Base-by-base conservation (phyloP, 1,140 invertebrate genomes). In the Cotesia glomerata region DNA sequence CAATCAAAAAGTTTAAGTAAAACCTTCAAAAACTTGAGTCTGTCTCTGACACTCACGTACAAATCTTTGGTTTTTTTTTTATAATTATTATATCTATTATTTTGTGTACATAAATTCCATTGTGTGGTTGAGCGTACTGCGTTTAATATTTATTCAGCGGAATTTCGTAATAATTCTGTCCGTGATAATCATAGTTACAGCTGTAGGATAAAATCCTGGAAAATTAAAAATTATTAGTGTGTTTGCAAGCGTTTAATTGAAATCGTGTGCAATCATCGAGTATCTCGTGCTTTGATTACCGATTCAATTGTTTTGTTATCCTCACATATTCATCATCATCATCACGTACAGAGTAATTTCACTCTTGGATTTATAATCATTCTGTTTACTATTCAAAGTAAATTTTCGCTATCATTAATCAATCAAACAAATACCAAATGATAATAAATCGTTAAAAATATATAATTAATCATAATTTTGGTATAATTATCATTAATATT, bases 291-390 rank as follows among this genome's bases (percentile, higher is more conserved):
- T 32, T 68, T 68, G 66, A 68, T 68, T 68, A 68, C 66, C 32
- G 51, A 68, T 32, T 68, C 66, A 68, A 68, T 68, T 68, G 66
- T 68, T 45, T 35, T 11, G n/a, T 64, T 32, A 18, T 18, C 4
- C 56, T 18, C 14, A 26, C 56, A 58, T 39, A 39, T 39, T 8
- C 9, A 39, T 39, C 5, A 8, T 39, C 39, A 45, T 45, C 39
- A 45, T 45, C 39, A 45, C 39, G 4, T 45, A 45, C 39, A 45
- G 5, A 45, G 11, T 45, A 45, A 45, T 45, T 45, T 45, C 39
- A 0, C 39, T 45, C 7, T 45, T 45, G 39, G 39, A 45, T 45
- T 45, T 45, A 45, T 45, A 9, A 45, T 45, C 39, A 45, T 5
- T 45, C 8, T 45, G 39, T 45, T 45, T 45, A 45, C 39, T 45